phyloP scores from a whole-genome alignment of 1,140 invertebrate species.

The Calosoma granatense region DNA sequence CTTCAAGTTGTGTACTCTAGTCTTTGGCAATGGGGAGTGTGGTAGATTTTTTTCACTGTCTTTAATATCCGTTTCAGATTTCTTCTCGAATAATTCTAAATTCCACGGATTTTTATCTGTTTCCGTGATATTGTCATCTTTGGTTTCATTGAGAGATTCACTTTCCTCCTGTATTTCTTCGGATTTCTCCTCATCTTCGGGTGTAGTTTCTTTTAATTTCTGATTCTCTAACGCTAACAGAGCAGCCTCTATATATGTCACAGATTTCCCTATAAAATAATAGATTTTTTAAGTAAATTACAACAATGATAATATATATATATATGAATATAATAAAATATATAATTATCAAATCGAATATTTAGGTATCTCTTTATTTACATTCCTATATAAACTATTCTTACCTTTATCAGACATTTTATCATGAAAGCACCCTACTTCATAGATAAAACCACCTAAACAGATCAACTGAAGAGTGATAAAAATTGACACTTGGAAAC shows the following conservation, averaged over 20 bases:
- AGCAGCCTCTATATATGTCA: slow-evolving; percentile 32
- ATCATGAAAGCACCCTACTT: slow-evolving; percentile 35
- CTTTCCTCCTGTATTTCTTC: slow-evolving; percentile 17
- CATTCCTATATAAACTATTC: no score
- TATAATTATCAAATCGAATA: slow-evolving; percentile 2
- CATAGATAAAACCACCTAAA: slow-evolving; percentile 44
- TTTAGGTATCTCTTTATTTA: no score
- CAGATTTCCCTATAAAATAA: slow-evolving; percentile 24
- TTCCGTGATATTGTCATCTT: slow-evolving; percentile 17
- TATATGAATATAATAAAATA: slow-evolving; percentile 10
- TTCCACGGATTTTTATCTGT: slow-evolving; percentile 19
- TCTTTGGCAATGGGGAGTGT: neutral
- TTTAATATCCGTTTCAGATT: slow-evolving; percentile 16
- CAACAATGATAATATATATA: neutral
- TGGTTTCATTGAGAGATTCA: slow-evolving; percentile 16
- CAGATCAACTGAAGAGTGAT: slow-evolving; percentile 38
- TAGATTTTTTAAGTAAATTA: neutral
- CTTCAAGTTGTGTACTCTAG: neutral
- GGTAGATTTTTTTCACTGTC: neutral
- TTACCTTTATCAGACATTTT: slow-evolving; percentile 27
- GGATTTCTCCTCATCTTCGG: slow-evolving; percentile 11
- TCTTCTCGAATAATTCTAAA: slow-evolving; percentile 27
- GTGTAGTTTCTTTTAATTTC: slow-evolving; percentile 2
- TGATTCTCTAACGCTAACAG: slow-evolving; percentile 29
- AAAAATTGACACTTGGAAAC: slow-evolving; percentile 49